Percentiles rank a stretch among this genome's conserved stretches.
These are phyloP conservation scores for Ammodytes dubius DNA, from an alignment of 2,113 vertebrate genomes.

Conservation along the genomic window DNA sequence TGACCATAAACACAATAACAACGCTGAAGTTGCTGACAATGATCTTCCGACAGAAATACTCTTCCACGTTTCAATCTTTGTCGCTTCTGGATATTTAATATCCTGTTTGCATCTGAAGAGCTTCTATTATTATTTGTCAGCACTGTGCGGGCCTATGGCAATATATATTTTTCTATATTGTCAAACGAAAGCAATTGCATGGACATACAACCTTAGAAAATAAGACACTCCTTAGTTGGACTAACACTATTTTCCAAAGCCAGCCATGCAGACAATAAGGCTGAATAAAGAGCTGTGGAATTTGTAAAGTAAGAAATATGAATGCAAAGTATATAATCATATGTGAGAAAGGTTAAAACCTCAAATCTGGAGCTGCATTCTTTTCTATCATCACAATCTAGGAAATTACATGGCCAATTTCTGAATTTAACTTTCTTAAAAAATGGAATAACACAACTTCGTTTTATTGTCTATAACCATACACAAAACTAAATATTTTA, in stretches of 20 bases:
- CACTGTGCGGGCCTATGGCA: neutral
- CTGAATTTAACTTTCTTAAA: neutral
- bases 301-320: neutral
- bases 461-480: neutral
- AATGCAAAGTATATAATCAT: neutral
- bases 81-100: neutral
- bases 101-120: neutral
- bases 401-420: neutral
- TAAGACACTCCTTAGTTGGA: neutral
- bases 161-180: neutral
- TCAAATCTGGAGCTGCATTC: neutral
- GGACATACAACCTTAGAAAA: neutral
- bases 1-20: neutral
- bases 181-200: too few relatives aligned
- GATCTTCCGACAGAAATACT: conserved; percentile 8
- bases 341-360: neutral
- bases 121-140: neutral
- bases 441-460: neutral
- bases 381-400: neutral
- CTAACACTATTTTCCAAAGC: neutral
- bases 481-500: neutral
- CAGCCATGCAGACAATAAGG: neutral
- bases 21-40: neutral
- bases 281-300: neutral
- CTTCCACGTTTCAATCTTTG: neutral